phyloP scores from a whole-genome alignment of 2,888 invertebrate genomes.

The Lycaena phlaeas region DNA sequence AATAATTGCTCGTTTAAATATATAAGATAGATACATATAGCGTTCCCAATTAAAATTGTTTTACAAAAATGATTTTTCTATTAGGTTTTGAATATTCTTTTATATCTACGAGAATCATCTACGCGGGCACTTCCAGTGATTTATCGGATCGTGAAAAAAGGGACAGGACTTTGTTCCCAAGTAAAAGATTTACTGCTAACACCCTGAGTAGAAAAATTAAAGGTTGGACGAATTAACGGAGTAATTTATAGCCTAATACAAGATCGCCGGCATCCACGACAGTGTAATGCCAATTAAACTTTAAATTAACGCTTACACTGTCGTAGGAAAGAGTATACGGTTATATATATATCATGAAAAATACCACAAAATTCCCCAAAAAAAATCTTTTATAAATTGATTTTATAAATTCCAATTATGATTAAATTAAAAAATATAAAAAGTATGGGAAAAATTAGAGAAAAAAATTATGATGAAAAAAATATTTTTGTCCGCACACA shows the following conservation, averaged over 20 bases:
- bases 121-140: constrained; percentile 25
- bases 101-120: constrained; percentile 26
- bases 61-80: constrained; percentile 19
- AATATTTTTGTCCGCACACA: too few relatives aligned
- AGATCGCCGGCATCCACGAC: background rate
- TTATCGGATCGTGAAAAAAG: constrained; percentile 25
- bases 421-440: too few relatives aligned
- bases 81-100: constrained; percentile 24
- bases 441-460: too few relatives aligned
- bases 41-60: constrained; percentile 12
- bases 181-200: constrained; percentile 31
- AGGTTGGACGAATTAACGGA: constrained; percentile 5
- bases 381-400: too few relatives aligned
- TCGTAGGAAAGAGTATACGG: too few relatives aligned
- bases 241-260: constrained; percentile 8
- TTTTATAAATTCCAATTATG: too few relatives aligned
- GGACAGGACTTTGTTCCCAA: constrained; percentile 28
- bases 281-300: background rate
- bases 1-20: too few relatives aligned
- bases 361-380: too few relatives aligned
- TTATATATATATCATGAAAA: too few relatives aligned
- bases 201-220: constrained; percentile 13
- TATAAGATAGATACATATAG: too few relatives aligned
- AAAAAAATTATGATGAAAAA: too few relatives aligned
- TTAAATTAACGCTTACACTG: background rate